A percentile compares a stretch with the other conserved stretches of the same genome.
Conservation (phyloP, 2,113 vertebrate species). For the Atlantisia rogersi region DNA sequence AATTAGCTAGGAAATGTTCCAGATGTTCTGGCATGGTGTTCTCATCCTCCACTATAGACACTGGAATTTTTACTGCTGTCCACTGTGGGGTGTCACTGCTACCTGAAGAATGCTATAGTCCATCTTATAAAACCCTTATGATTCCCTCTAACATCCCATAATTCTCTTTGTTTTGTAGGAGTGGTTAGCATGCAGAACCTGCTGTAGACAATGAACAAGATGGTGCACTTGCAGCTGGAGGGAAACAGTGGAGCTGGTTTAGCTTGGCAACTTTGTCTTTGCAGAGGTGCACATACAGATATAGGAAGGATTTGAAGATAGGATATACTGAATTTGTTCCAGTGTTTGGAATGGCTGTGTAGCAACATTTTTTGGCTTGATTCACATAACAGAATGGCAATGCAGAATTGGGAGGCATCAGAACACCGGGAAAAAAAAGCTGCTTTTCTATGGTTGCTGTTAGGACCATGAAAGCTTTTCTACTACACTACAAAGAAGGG, state of each 20-base stretch:
- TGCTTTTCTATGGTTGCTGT: neutral
- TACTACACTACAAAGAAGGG: neutral
- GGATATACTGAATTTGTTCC: neutral
- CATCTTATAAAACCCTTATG: neutral
- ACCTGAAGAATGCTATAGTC: neutral
- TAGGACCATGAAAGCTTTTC: neutral
- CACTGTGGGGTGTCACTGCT: neutral
- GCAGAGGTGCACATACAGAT: neutral
- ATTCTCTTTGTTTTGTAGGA: neutral
- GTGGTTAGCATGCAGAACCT: neutral
- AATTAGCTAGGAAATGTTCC: neutral
- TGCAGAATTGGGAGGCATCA: neutral
- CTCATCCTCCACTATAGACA: neutral
- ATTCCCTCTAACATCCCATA: neutral
- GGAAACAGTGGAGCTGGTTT: neutral
- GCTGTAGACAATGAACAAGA: neutral
- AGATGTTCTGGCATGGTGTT: neutral
- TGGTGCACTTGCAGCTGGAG: neutral
- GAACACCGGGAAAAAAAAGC: neutral
- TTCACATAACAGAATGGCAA: accelerated
- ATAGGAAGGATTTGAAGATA: neutral
- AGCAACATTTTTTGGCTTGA: neutral
- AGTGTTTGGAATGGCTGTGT: neutral
- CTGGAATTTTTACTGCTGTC: neutral
- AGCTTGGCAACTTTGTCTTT: neutral